These are phyloP conservation scores for Mellivora capensis DNA, from an alignment of 2,113 vertebrate species.

Conservation along the genomic window DNA sequence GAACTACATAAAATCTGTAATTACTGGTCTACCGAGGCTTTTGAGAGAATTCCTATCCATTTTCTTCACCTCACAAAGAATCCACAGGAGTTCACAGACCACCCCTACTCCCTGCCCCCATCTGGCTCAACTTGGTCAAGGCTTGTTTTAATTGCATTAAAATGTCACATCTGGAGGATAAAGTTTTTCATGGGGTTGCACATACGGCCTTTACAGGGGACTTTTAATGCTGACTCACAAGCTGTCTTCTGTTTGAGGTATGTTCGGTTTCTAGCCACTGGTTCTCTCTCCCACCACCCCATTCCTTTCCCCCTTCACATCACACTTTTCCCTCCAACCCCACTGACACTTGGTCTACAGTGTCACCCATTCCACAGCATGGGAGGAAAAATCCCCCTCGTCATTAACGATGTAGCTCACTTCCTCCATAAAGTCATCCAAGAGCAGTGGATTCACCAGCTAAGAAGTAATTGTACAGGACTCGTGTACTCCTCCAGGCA, in stretches of 20 bases:
- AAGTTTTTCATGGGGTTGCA: background rate
- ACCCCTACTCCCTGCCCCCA: background rate
- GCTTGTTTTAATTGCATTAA: conserved; percentile 51
- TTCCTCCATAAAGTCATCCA: background rate
- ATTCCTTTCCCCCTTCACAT: background rate
- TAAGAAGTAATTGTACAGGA: background rate
- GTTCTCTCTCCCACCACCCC: background rate
- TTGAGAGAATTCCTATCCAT: background rate
- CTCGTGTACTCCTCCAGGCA: background rate
- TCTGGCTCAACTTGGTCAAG: conserved; percentile 18
- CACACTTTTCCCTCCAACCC: background rate
- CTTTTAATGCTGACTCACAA: conserved; percentile 34
- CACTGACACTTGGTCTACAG: background rate
- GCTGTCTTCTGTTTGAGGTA: background rate
- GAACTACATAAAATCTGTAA: conserved; percentile 28
- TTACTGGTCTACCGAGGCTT: conserved; percentile 31
- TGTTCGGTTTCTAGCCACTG: background rate
- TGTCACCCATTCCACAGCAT: background rate
- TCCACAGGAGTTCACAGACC: background rate
- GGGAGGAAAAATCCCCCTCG: background rate
- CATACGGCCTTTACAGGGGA: background rate
- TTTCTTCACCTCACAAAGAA: conserved; percentile 51
- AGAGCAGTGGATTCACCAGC: background rate
- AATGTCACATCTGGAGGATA: conserved; percentile 40
- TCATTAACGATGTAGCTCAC: background rate